Conservation (phyloP, 2,797 vertebrate genomes). For the Chaunax sp. region DNA sequence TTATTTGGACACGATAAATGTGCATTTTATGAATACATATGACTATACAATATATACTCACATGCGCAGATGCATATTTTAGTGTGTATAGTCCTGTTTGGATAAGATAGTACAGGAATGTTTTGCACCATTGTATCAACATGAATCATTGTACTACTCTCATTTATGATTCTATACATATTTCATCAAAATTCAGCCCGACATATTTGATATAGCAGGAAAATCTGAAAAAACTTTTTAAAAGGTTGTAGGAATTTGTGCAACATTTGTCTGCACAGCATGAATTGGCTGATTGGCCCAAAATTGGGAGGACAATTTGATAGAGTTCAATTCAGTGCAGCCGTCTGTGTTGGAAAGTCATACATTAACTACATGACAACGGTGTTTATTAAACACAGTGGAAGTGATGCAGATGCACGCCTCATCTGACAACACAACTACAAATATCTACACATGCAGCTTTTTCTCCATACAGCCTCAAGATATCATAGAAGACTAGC, state of each 20-base stretch:
- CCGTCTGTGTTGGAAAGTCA: neutral
- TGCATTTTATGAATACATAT: conserved; percentile 15
- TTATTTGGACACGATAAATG: neutral
- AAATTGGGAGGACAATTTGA: neutral
- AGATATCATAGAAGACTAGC: neutral
- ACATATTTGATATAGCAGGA: neutral
- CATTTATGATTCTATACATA: neutral
- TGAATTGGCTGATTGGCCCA: neutral
- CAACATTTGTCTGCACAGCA: neutral
- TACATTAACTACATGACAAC: neutral
- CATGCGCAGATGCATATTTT: neutral
- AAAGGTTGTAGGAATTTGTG: neutral
- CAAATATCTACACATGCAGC: neutral
- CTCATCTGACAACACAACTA: neutral
- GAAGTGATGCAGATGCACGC: neutral
- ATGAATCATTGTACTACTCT: neutral
- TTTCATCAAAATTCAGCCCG: neutral
- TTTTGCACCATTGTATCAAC: neutral
- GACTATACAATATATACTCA: neutral
- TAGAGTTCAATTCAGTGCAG: neutral
- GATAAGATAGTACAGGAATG: neutral
- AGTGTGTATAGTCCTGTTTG: conserved; percentile 1
- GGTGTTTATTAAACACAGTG: neutral
- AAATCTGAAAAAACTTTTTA: neutral
- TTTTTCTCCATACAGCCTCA: neutral